Conservation (phyloP, 92 coral and sea anemone species). For the Epizoanthus scotinus region DNA sequence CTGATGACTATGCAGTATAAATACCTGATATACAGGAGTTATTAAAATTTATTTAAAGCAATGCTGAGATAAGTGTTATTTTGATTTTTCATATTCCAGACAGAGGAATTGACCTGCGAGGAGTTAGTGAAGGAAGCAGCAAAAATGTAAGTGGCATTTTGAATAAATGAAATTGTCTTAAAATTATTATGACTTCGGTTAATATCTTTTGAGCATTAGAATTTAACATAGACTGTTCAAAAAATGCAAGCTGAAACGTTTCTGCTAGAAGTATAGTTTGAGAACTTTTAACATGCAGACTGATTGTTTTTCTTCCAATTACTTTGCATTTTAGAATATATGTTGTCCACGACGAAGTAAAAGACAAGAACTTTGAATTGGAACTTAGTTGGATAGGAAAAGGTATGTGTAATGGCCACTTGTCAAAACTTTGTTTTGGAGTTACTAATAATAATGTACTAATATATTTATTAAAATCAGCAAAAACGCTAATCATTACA, state of each 20-base stretch:
- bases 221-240: no score
- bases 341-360: slow-evolving; percentile 96
- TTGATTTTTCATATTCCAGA: slow-evolving; percentile 46
- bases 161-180: no score
- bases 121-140: slow-evolving; percentile 98
- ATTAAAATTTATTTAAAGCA: neutral
- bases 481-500: no score
- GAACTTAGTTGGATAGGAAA: slow-evolving; percentile 98
- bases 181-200: no score
- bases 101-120: slow-evolving; percentile 84
- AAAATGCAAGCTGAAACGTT: neutral
- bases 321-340: slow-evolving; percentile 72
- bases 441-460: no score
- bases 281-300: neutral
- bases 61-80: neutral
- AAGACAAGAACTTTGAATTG: slow-evolving; percentile 94
- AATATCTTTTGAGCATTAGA: no score
- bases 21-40: no score
- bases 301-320: neutral
- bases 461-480: no score
- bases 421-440: no score
- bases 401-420: slow-evolving; percentile 47
- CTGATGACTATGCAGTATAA: no score
- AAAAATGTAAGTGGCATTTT: slow-evolving; percentile 79
- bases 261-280: neutral